phyloP scores from a whole-genome alignment of 2,888 invertebrate species.

The Rotaria macrura region DNA sequence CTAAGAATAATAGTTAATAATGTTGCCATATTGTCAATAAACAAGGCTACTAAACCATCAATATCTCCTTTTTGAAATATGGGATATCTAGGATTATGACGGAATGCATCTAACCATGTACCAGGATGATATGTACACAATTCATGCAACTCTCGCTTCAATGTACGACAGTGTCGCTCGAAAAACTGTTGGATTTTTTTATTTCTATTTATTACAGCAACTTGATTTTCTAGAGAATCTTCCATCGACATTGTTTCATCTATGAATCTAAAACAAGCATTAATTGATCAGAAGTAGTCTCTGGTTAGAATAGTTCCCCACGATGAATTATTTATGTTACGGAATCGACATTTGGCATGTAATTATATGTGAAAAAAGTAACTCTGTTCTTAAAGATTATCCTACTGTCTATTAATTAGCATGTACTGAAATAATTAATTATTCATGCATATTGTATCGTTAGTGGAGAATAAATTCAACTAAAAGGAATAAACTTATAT shows the following conservation, averaged over 20 bases:
- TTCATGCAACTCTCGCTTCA: background rate
- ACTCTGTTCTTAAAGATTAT: no score
- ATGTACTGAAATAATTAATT: no score
- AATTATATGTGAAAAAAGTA: no score
- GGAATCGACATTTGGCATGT: no score
- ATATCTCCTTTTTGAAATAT: background rate
- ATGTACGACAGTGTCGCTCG: background rate
- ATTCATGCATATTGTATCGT: no score
- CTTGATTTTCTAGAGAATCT: background rate
- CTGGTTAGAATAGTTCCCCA: no score
- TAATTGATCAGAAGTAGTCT: no score
- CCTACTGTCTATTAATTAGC: no score
- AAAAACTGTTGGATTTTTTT: background rate
- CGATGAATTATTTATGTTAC: no score
- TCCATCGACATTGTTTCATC: background rate
- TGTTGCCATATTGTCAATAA: background rate
- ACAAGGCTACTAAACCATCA: background rate
- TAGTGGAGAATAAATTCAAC: no score
- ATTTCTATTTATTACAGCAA: background rate
- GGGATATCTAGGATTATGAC: background rate
- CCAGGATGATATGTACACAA: background rate
- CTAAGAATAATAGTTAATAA: background rate
- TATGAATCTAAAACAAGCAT: no score
- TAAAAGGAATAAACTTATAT: no score
- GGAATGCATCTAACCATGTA: background rate